Percentiles rank a stretch among this genome's conserved stretches.
Conservation (phyloP, 2,113 vertebrate species). For the Rafetus swinhoei region DNA sequence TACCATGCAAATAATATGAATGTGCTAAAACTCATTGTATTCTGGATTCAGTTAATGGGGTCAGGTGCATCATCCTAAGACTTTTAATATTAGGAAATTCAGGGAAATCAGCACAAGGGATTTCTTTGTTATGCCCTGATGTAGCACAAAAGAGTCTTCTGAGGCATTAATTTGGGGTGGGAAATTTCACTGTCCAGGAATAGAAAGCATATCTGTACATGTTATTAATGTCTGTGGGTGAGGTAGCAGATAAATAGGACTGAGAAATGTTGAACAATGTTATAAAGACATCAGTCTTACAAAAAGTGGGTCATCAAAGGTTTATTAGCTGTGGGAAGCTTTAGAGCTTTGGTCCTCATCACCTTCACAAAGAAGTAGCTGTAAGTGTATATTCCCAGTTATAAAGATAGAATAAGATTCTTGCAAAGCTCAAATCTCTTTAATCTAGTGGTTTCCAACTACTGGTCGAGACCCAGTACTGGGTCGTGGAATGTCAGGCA, state of each 20-base stretch:
- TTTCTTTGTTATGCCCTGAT: neutral
- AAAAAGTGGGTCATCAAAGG: constrained; percentile 44
- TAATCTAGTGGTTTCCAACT: neutral
- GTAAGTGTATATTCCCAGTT: neutral
- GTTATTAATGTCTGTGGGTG: constrained; percentile 28
- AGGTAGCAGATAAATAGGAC: constrained; percentile 41
- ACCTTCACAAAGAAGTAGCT: constrained; percentile 19
- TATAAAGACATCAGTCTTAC: neutral
- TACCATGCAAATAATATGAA: neutral
- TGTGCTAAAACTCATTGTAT: neutral
- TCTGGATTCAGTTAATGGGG: neutral
- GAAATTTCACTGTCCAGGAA: constrained; percentile 6
- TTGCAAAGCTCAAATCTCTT: neutral
- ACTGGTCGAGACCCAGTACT: no score
- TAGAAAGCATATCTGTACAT: constrained; percentile 19
- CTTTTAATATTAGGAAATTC: neutral
- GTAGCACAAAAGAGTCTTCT: constrained; percentile 15
- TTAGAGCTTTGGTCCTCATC: constrained; percentile 45
- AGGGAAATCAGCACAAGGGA: neutral
- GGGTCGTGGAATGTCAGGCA: no score
- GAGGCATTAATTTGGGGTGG: constrained; percentile 1
- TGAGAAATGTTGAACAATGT: neutral
- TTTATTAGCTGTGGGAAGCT: constrained; percentile 31
- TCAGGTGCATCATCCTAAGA: neutral
- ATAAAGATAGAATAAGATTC: neutral